phyloP scores from a whole-genome alignment of 2,888 invertebrate genomes.

The Orchesellides sinensis region DNA sequence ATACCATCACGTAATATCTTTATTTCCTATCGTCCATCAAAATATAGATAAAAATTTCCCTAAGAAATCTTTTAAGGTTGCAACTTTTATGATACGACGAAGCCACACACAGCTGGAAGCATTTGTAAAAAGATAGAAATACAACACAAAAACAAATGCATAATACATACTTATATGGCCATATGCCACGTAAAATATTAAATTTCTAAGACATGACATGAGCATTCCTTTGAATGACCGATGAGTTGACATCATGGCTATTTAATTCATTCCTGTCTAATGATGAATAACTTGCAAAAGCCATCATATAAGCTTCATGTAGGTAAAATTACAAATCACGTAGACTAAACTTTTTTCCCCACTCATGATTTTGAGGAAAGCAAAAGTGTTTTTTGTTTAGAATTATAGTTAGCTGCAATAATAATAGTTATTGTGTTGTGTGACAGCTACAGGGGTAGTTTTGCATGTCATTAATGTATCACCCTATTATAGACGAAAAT shows the following conservation, averaged over 20 bases:
- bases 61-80: too few species aligned
- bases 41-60: too few species aligned
- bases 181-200: too few species aligned
- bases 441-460: slow-evolving; percentile 5
- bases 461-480: slow-evolving; percentile 11
- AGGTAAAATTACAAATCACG: neutral
- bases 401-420: neutral
- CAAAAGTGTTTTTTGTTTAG: slow-evolving; percentile 1
- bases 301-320: neutral
- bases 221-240: slow-evolving; percentile 30
- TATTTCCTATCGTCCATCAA: too few species aligned
- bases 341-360: neutral
- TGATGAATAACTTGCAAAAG: neutral
- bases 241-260: slow-evolving; percentile 52
- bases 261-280: slow-evolving; percentile 5
- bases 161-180: too few species aligned
- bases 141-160: neutral
- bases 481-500: too few species aligned
- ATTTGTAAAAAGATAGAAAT: too few species aligned
- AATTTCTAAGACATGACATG: too few species aligned
- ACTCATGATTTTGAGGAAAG: neutral
- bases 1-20: neutral
- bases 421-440: slow-evolving; percentile 4
- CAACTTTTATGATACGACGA: too few species aligned
- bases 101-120: neutral